Evolutionary conservation across 2,888 invertebrate species (phyloP).

Genomic region (Brachypalpus laphriformis): DNA sequence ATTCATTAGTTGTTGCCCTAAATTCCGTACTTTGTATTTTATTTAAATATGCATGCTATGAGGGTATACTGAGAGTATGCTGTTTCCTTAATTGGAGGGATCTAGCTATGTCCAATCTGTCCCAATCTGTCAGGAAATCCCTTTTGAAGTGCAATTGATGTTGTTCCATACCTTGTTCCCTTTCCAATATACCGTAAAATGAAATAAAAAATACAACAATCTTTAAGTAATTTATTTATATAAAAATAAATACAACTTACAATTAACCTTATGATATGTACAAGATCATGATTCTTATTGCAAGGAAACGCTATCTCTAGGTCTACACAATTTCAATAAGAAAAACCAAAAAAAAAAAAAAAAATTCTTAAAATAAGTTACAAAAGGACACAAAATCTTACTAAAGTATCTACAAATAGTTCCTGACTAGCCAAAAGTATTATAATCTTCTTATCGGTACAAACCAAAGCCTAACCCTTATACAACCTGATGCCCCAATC

Average conservation of each 20-base stretch:
- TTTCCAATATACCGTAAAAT: background rate
- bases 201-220: background rate
- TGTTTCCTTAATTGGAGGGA: too few relatives aligned
- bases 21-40: too few relatives aligned
- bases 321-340: background rate
- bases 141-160: too few relatives aligned
- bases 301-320: background rate
- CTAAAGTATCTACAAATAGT: slow-evolving; percentile 54
- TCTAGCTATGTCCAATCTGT: too few relatives aligned
- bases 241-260: slow-evolving; percentile 58
- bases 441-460: slow-evolving; percentile 14
- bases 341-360: slow-evolving; percentile 14
- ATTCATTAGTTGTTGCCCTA: too few relatives aligned
- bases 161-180: too few relatives aligned
- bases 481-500: slow-evolving; percentile 86
- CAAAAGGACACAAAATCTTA: slow-evolving; percentile 32
- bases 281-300: slow-evolving; percentile 29
- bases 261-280: slow-evolving; percentile 50
- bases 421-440: slow-evolving; percentile 67
- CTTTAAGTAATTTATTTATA: slow-evolving; percentile 20
- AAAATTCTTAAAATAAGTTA: slow-evolving; percentile 5
- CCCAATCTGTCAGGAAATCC: too few relatives aligned
- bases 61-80: too few relatives aligned
- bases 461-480: slow-evolving; percentile 30
- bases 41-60: too few relatives aligned